These are phyloP conservation scores for Melieria omissa DNA, from an alignment of 2,888 invertebrate genomes.

Conservation along the genomic window DNA sequence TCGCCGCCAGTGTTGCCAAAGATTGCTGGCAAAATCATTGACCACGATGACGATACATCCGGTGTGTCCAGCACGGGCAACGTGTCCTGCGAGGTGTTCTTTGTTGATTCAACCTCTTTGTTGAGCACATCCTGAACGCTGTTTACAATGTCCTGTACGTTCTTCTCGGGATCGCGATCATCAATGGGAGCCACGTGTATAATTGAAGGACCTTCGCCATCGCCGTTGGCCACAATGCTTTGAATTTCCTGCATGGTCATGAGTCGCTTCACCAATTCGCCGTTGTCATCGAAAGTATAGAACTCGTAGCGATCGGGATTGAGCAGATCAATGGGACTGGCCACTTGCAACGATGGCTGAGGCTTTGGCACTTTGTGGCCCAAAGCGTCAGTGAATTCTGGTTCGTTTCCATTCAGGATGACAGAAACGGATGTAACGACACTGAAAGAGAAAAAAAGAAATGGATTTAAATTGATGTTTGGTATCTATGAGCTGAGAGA, in stretches of 20 bases:
- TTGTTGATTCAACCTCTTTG: slow-evolving; percentile 75
- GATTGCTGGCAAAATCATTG: slow-evolving; percentile 82
- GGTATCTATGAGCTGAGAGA: slow-evolving; percentile 3
- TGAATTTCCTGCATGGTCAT: slow-evolving; percentile 89
- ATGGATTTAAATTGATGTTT: background rate
- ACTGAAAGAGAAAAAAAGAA: slow-evolving; percentile 62
- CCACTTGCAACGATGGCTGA: slow-evolving; percentile 72
- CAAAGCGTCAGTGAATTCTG: slow-evolving; percentile 76
- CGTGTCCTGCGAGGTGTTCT: slow-evolving; percentile 65
- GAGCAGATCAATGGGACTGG: slow-evolving; percentile 83
- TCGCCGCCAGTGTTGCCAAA: slow-evolving; percentile 78
- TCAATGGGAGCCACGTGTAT: slow-evolving; percentile 59
- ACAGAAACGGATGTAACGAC: slow-evolving; percentile 76
- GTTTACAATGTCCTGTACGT: slow-evolving; percentile 82
- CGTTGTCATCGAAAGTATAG: slow-evolving; percentile 86
- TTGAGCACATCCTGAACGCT: slow-evolving; percentile 87
- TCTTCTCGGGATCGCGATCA: slow-evolving; percentile 72
- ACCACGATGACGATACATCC: slow-evolving; percentile 82
- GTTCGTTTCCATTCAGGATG: slow-evolving; percentile 71
- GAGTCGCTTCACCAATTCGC: slow-evolving; percentile 82
- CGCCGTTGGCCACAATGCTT: slow-evolving; percentile 84
- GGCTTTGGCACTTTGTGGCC: slow-evolving; percentile 77
- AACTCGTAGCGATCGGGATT: slow-evolving; percentile 88
- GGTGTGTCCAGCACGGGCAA: slow-evolving; percentile 73
- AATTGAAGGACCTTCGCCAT: slow-evolving; percentile 72